phyloP scores from a whole-genome alignment of 2,888 invertebrate species.

The Apamea crenata region DNA sequence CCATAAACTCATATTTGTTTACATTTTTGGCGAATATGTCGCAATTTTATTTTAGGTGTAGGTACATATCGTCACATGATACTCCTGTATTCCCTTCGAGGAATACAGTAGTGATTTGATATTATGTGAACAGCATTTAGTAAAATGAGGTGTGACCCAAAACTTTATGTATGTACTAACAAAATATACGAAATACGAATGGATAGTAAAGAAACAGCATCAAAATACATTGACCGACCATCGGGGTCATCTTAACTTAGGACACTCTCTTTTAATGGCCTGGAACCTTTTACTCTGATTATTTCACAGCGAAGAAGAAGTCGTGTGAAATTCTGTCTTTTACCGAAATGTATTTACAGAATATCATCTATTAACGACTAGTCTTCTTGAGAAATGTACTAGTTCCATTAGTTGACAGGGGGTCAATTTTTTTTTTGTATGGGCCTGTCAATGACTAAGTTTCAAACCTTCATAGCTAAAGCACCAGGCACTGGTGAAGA shows the following conservation, averaged over 20 bases:
- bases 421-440: too few species aligned
- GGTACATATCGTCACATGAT: too few species aligned
- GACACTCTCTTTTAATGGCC: not conserved
- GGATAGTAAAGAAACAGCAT: not conserved
- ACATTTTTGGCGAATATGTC: too few species aligned
- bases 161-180: not conserved
- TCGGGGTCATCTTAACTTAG: not conserved
- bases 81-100: too few species aligned
- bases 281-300: slow-evolving; percentile 16
- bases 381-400: not conserved
- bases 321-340: not conserved
- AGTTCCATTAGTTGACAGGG: not conserved
- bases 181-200: not conserved
- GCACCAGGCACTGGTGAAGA: too few species aligned
- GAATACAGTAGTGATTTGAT: too few species aligned
- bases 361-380: not conserved
- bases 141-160: too few species aligned
- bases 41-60: too few species aligned
- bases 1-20: too few species aligned
- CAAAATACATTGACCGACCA: slow-evolving; percentile 5
- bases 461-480: too few species aligned
- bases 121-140: too few species aligned
- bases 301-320: not conserved
- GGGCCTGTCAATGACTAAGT: too few species aligned
- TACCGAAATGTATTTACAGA: not conserved